phyloP scores from a whole-genome alignment of 2,888 invertebrate species.

The Mythimna vitellina region DNA sequence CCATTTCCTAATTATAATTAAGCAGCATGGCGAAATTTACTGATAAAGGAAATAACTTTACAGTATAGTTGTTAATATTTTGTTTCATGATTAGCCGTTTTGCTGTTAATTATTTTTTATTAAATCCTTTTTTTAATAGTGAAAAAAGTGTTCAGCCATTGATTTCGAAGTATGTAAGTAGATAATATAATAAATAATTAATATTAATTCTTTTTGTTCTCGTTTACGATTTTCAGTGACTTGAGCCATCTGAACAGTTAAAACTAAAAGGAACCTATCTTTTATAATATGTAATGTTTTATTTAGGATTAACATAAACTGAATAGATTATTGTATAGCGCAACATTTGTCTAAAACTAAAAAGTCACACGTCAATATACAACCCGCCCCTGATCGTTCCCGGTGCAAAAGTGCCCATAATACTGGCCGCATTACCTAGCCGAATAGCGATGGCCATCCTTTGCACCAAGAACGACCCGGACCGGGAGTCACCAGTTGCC shows the following conservation, averaged over 20 bases:
- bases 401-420: too few relatives aligned
- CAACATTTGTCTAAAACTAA: too few relatives aligned
- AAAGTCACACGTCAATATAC: too few relatives aligned
- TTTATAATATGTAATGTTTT: not conserved
- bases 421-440: too few relatives aligned
- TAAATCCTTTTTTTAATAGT: not conserved
- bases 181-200: not conserved
- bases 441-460: too few relatives aligned
- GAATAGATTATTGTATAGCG: too few relatives aligned
- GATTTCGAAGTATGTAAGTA: not conserved
- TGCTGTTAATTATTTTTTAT: not conserved
- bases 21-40: not conserved
- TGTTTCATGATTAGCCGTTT: slow-evolving; percentile 10
- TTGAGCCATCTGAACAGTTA: not conserved
- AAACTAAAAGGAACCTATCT: not conserved
- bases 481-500: too few relatives aligned
- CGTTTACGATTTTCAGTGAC: not conserved
- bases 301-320: too few relatives aligned
- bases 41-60: slow-evolving; percentile 5
- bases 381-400: too few relatives aligned
- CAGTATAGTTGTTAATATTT: not conserved
- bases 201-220: not conserved
- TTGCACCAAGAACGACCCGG: too few relatives aligned
- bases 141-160: not conserved
- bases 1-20: not conserved